Base-by-base conservation (phyloP, 2,797 vertebrate species). In the Chrosomus eos region DNA sequence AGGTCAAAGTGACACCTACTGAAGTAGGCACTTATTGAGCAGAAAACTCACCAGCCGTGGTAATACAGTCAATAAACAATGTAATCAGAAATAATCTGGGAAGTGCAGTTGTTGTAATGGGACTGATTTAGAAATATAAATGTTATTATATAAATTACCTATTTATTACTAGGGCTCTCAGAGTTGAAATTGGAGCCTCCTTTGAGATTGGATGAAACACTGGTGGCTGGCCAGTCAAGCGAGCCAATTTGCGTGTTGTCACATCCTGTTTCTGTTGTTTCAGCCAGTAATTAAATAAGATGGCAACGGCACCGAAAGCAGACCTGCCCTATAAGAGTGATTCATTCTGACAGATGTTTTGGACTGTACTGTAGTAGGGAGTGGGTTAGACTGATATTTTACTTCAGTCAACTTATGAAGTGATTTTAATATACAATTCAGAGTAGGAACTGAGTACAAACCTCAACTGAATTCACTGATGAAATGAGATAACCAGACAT, bases 101-200 rank as follows among this genome's bases (percentile, higher is more conserved):
- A 87, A 87, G 85, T 83, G 72, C 83, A 85, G 60, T 58, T 74
- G 75, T 84, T 87, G 82, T 88, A 88, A 91, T 88, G 80, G 85
- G 75, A 86, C 86, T 88, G 82, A 89, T 89, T 89, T 88, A 74
- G 85, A 88, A 87, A 89, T 81, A 83, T 90, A 89, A 90, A 89
- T 88, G 82, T 88, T 87, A 88, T 88, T 84, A 87, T 82, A 89
- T 81, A 87, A 88, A 90, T 88, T 89, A 86, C 84, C 62, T 83
- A 86, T 88, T 89, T 87, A 87, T 88, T 91, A 86, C 45, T 72
- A 66, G 77, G 66, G 53, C 19, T 38, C 66, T 58, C 60, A 79
- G 53, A 82, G 81, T 58, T 82, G 68, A 78, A 83, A 83, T 77
- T 82, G 43, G 81, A 62, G 70, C 48, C 77, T 86, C 82, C 71